A percentile compares a stretch with the other conserved stretches of the same genome.
These are phyloP conservation scores for Ageneiosus marmoratus DNA, from an alignment of 2,113 vertebrate genomes.

Conservation along the genomic window DNA sequence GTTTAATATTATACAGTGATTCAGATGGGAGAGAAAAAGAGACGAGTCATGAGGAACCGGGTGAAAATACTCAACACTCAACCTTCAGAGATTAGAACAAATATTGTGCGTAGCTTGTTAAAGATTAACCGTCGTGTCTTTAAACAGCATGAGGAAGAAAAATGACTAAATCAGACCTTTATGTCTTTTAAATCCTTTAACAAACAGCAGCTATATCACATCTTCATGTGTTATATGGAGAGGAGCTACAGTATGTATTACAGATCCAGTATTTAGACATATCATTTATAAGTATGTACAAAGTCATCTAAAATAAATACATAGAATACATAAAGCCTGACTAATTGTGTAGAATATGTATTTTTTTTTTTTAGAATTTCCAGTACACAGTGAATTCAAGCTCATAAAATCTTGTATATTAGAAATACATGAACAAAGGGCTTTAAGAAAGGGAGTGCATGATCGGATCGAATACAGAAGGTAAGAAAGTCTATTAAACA, in stretches of 20 bases:
- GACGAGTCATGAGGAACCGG: neutral
- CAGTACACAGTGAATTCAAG: neutral
- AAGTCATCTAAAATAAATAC: neutral
- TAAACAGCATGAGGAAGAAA: neutral
- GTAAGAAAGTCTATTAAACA: too few species aligned
- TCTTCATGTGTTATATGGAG: neutral
- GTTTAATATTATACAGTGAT: slow-evolving; percentile 74
- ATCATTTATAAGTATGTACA: neutral
- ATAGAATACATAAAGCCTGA: neutral
- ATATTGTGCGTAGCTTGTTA: neutral
- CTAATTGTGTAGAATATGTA: neutral
- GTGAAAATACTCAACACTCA: neutral
- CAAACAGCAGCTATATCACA: neutral
- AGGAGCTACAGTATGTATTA: too few species aligned
- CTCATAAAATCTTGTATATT: neutral
- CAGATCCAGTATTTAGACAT: neutral
- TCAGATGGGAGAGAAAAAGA: slow-evolving; percentile 27
- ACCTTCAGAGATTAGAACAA: neutral
- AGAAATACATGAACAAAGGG: neutral
- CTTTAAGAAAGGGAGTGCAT: neutral
- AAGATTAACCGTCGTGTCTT: slow-evolving; percentile 7
- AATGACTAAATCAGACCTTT: slow-evolving; percentile 5
- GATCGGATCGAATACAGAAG: neutral
- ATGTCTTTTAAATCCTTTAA: slow-evolving; percentile 7
- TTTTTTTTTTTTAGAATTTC: neutral